A percentile compares a stretch with the other conserved stretches of the same genome.
phyloP scores from a whole-genome alignment of 2,888 invertebrate genomes.

The Caradrina kadenii region DNA sequence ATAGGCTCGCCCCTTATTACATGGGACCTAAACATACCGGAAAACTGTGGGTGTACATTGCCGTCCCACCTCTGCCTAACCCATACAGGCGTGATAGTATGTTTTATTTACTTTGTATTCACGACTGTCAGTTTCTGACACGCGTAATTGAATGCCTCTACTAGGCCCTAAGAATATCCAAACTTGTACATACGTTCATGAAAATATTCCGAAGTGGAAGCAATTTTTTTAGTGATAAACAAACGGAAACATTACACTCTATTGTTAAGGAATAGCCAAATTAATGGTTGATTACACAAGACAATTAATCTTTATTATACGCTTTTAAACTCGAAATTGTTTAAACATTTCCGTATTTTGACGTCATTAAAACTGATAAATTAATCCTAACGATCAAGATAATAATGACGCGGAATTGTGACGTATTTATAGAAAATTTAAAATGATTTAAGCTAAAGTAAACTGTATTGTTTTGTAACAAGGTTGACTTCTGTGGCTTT shows the following conservation, averaged over 20 bases:
- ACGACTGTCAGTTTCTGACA: no score
- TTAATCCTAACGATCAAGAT: slow-evolving; percentile 21
- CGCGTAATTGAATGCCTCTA: no score
- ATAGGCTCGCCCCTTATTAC: no score
- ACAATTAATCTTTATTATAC: slow-evolving; percentile 31
- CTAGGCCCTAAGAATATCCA: no score
- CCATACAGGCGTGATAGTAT: no score
- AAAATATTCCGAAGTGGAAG: not conserved
- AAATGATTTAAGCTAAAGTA: not conserved
- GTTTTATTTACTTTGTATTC: no score
- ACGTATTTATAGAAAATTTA: slow-evolving; percentile 1
- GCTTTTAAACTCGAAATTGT: slow-evolving; percentile 9
- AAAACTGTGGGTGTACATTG: no score
- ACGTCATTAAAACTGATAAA: slow-evolving; percentile 21
- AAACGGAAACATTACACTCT: not conserved
- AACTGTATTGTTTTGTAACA: not conserved
- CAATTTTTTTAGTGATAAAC: not conserved
- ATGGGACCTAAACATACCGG: no score
- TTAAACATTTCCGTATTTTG: slow-evolving; percentile 7
- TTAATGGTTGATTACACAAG: slow-evolving; percentile 12
- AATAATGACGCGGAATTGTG: not conserved
- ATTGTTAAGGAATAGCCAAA: slow-evolving; percentile 22
- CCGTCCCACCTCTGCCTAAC: no score
- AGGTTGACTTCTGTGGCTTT: no score
- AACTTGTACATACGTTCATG: not conserved